These are phyloP conservation scores for Tiliacea aurago DNA, from an alignment of 2,888 invertebrate species.

Conservation along the genomic window DNA sequence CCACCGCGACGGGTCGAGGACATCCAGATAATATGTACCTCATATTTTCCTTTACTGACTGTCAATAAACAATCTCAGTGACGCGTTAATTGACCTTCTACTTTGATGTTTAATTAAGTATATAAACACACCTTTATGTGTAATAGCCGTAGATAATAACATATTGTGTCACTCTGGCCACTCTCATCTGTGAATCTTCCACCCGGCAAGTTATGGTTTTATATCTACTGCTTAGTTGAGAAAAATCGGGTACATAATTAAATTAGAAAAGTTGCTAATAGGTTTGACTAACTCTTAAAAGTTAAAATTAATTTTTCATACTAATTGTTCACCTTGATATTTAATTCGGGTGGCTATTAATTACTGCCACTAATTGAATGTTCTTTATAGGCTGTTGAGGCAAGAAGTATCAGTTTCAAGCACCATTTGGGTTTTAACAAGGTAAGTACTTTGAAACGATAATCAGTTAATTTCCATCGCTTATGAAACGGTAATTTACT, in stretches of 20 bases:
- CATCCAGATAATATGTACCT: not conserved
- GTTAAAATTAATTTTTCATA: conserved; percentile 10
- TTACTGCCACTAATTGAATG: conserved; percentile 48
- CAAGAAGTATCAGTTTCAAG: conserved; percentile 15
- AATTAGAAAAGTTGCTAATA: conserved; percentile 22
- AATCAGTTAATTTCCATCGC: conserved; percentile 8
- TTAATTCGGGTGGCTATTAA: conserved; percentile 32
- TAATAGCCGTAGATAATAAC: conserved; percentile 31
- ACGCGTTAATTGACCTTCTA: conserved; percentile 41
- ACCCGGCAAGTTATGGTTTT: not conserved
- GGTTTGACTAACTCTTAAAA: conserved; percentile 18
- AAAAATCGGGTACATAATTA: conserved; percentile 3
- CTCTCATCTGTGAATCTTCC: conserved; percentile 33
- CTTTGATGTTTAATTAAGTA: conserved; percentile 40
- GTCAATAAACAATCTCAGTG: conserved; percentile 23
- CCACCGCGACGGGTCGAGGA: not conserved
- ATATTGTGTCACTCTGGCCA: conserved; percentile 23
- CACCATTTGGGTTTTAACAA: not conserved
- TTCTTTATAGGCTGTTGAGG: conserved; percentile 9
- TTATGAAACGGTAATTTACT: not conserved
- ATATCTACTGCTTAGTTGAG: not conserved
- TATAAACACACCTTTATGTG: conserved; percentile 24
- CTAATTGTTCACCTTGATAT: conserved; percentile 21
- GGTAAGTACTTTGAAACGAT: not conserved
- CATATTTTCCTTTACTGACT: not conserved